Base-by-base conservation (phyloP, 2,113 vertebrate species). In the Alouatta palliata region DNA sequence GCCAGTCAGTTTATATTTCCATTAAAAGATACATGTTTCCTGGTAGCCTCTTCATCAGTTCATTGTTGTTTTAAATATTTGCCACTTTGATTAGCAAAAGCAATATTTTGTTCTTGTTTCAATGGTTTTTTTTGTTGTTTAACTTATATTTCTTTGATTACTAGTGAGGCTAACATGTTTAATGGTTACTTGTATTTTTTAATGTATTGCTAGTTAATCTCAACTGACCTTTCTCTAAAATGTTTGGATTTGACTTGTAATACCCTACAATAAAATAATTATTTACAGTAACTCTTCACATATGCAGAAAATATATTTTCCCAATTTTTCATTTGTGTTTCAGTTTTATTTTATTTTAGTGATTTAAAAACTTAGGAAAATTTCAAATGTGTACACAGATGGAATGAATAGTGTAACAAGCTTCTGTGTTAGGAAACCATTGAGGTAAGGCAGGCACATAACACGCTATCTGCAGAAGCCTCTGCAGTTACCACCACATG, bases 241-340 rank as follows among this genome's bases (percentile, higher is more conserved):
- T 76, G 19, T 80, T 96, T 80, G 35, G 27, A 91, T 93, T 94
- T 97, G 4, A 49, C 52, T 79, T 86, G 2, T 82, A 54, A 87
- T 49, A 35, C 52, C 43, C 43, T 95, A 0, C 5, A 45, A 19
- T 32, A 70, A 77, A 40, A 76, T 68, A 66, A 58, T 73, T 37
- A 12, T 54, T 66, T 21, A 43, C n/a, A 37, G 43, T 92, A 87
- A 75, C 16, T 21, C 54, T 90, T 49, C 84, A 49, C 56, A 47
- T 70, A 86, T 80, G 54, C 66, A 92, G n/a, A 95, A 80, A 96
- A 86, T 49, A n/a, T 17, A 43, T 32, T 96, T 66, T 64, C 35
- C n/a, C 40, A 20, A 5, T 61, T 91, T 85, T 49, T 73, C 9
- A 35, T 92, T 94, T 52, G 6, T 45, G 75, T 96, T 94, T 82